Base-by-base conservation (phyloP, 2,797 vertebrate species). In the Heterohyrax brucei region DNA sequence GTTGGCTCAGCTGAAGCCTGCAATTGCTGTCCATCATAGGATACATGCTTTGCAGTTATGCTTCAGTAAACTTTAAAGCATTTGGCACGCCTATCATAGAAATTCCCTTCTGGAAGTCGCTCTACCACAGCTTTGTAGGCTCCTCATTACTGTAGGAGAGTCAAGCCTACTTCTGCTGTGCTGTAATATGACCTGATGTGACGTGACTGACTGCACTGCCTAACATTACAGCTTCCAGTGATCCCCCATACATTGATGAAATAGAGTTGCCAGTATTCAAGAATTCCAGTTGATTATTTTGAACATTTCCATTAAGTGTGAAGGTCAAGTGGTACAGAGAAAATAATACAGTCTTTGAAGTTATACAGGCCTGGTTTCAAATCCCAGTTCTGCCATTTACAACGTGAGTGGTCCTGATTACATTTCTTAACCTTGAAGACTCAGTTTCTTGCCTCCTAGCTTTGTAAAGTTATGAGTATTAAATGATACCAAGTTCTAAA, bases 361-460 rank as follows among this genome's bases (percentile, higher is more conserved):
- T 87, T 84, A 87, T 70, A 89, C 14, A 90, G 86, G 39, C 70
- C 78, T 96, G 73, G 75, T 89, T 93, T 89, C 87, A 82, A 95
- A 92, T 92, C 48, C 50, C 66, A 94, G 72, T 76, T 93, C 92
- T 89, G 39, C 77, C 61, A 44, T 91, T 94, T 93, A 83, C n/a
- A 90, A 97, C 18, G 77, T 94, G 87, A 72, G 77, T 94, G 78
- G 93, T 89, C 90, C 78, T 75, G 26, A 28, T 28, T 48, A 78
- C 85, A 61, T 81, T 83, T 73, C 4, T 94, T 91, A 94, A 92
- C 12, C 14, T 94, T 68, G 66, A 44, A 91, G 83, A 73, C 95
- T 96, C 89, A 19, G 21, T 93, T 95, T 94, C 64, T 93, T 95
- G 93, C 64, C 68, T 94, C 89, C 66, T 66, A 80, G 44, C 72